phyloP scores from a whole-genome alignment of 2,888 invertebrate species.

The Heterodera filipjevi region DNA sequence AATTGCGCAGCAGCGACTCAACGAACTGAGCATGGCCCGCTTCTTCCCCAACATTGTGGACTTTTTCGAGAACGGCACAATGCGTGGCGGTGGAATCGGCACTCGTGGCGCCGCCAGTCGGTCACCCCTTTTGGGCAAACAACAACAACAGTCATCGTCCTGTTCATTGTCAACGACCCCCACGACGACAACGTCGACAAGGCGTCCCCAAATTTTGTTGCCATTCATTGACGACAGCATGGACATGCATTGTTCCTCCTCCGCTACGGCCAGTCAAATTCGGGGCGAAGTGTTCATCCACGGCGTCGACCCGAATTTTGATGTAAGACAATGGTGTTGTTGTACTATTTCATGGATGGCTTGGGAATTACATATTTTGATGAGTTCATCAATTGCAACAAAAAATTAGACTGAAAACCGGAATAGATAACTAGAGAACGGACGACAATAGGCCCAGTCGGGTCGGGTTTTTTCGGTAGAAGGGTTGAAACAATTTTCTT shows the following conservation, averaged over 20 bases:
- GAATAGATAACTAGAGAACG: no score
- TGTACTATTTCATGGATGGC: no score
- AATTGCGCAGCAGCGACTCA: constrained; percentile 11
- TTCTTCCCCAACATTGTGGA: background rate
- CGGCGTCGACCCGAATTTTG: constrained; percentile 77
- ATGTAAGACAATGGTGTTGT: background rate
- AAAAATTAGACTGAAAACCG: no score
- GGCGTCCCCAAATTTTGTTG: constrained; percentile 23
- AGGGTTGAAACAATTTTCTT: no score
- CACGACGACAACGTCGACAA: no score
- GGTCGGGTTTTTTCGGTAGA: no score
- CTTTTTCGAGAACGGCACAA: constrained; percentile 30
- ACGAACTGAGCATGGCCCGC: constrained; percentile 14
- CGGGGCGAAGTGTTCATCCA: constrained; percentile 73
- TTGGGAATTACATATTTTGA: no score
- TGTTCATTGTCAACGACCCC: background rate
- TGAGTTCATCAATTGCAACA: no score
- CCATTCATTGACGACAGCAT: constrained; percentile 34
- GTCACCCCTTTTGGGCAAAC: background rate
- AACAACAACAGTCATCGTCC: background rate
- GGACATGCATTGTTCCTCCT: background rate
- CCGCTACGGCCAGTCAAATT: constrained; percentile 3
- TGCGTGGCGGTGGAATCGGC: background rate
- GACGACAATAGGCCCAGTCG: no score
- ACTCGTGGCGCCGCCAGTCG: background rate